phyloP scores from a whole-genome alignment of 2,113 vertebrate species.

The Lanius collurio region DNA sequence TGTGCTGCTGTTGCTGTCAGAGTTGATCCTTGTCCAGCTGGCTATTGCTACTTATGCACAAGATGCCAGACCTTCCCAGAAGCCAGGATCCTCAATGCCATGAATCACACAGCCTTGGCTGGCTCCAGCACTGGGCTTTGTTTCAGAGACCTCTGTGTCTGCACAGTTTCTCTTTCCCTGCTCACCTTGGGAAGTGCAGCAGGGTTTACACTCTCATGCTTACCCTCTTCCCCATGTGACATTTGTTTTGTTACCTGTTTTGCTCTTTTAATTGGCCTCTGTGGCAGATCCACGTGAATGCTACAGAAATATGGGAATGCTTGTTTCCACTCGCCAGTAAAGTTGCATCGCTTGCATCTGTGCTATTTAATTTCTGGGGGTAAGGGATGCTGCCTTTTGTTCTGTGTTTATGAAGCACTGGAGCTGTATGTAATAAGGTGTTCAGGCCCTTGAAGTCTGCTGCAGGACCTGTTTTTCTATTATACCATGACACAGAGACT shows the following conservation, averaged over 20 bases:
- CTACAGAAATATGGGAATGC: neutral
- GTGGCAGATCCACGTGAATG: neutral
- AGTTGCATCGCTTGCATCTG: neutral
- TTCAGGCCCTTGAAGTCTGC: neutral
- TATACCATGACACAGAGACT: neutral
- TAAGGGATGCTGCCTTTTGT: neutral
- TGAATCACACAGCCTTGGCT: neutral
- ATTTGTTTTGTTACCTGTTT: neutral
- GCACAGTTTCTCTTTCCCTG: neutral
- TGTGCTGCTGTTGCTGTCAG: neutral
- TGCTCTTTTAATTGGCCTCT: neutral
- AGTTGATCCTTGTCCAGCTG: conserved; percentile 3
- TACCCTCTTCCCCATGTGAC: neutral
- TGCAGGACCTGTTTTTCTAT: neutral
- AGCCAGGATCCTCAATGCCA: neutral
- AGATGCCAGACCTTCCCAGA: neutral
- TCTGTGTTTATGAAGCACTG: neutral
- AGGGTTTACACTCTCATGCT: neutral
- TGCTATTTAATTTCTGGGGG: neutral
- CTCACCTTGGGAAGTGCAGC: neutral
- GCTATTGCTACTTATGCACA: neutral
- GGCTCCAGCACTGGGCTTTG: neutral
- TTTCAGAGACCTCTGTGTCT: neutral
- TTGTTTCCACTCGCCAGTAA: neutral
- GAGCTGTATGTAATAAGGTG: neutral